Conservation (phyloP, 2,888 invertebrate species). For the Cheilosia vernalis region DNA sequence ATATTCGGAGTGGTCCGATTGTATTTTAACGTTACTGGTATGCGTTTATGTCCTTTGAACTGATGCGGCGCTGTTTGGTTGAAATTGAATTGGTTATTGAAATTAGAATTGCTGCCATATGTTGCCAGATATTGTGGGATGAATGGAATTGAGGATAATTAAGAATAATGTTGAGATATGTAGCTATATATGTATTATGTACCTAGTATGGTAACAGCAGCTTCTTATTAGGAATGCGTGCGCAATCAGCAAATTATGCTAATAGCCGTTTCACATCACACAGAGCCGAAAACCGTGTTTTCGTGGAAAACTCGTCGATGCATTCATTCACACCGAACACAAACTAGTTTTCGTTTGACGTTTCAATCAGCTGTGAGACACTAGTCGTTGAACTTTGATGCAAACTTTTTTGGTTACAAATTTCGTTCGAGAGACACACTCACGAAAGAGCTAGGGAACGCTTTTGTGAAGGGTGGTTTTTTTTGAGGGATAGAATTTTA, state of each 20-base stretch:
- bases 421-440: no score
- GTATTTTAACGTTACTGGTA: neutral
- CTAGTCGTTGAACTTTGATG: no score
- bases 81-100: slow-evolving; percentile 18
- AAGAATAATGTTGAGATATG: neutral
- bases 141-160: slow-evolving; percentile 4
- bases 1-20: neutral
- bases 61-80: neutral
- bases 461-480: no score
- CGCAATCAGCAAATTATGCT: neutral
- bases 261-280: no score
- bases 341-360: no score
- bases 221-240: neutral
- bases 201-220: neutral
- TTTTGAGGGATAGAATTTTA: no score
- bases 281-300: no score
- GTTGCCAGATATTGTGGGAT: neutral
- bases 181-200: neutral
- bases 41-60: slow-evolving; percentile 7
- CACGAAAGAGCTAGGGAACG: no score
- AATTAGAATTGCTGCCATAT: slow-evolving; percentile 6
- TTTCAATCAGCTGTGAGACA: no score
- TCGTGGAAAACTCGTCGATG: no score
- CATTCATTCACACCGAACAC: no score
- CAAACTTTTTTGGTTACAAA: no score